Base-by-base conservation (phyloP, 1,140 invertebrate species). In the Ceratosolen fusciceps region DNA sequence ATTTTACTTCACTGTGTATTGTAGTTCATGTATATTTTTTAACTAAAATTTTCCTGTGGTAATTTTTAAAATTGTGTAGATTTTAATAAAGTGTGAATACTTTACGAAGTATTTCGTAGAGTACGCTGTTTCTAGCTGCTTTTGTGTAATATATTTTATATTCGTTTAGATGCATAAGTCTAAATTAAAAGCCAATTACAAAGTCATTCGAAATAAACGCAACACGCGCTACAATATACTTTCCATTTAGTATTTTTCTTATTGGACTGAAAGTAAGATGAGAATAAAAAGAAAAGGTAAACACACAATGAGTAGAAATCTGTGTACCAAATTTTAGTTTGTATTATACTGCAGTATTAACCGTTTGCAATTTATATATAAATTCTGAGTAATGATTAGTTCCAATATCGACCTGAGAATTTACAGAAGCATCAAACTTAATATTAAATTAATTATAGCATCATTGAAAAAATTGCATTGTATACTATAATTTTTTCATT, bases 121-220 rank as follows among this genome's bases (percentile, higher is more conserved):
- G 60, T 65, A 37, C 60, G 8, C 21, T 0, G 7, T 31, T 31
- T 37, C 37, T 14, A 24, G 60, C 8, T 65, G 67, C 37, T 70
- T 29, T 70, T 70, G 29, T 49, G 67, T 70, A 70, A 47, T 73
- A n/a, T 73, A 26, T 54, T 73, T 73, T 54, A 73, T 73, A 73
- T 47, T 73, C 49, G 49, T 54, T 73, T 73, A 73, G 56, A 16
- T 54, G 70, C 54, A n/a, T 60, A 60, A 74, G 31, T 74, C 72
- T 74, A 60, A 58, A 74, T 74, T 56, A 74, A 74, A 74, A 74
- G 72, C 72, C 56, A 21, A 68, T 47, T 47, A 68, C 3, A 39
- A 68, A 24, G n/a, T 37, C 67, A n/a, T 47, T n/a, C 39, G 29
- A 24, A 14, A 39, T 31, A 12, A 24, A 19, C 31, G 34, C 16